Evolutionary conservation across 2,113 vertebrate species (phyloP), one percentile per base, ranked within the genome.

Genomic region (Callochromis pleurospilus): DNA sequence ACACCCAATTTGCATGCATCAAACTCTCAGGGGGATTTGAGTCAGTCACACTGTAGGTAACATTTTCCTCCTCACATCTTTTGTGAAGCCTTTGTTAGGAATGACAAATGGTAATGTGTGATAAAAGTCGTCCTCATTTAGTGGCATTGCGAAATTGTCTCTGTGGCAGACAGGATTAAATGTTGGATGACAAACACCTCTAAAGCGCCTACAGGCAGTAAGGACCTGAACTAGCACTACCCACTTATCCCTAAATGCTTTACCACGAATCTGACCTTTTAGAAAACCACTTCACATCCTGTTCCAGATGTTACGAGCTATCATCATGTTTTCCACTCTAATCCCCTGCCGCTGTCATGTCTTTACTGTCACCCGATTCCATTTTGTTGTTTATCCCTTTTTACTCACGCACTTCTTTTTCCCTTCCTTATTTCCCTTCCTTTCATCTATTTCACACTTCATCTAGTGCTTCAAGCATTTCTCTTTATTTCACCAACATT

Each of bases 231-330:
- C 68, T 24, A 24, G 58, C 54, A 13, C 54, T 40, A 36, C 21
- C 26, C 80, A 85, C 83, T 86, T 85, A 90, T 85, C 85, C 60
- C 24, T 80, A 75, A 83, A 82, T 54, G 79, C 56, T 13, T 79
- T 12, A 55, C 51, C 65, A 86, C 47, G 65, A 81, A 45, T 47
- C 15, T 90, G 84, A 92, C 92, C 93, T 93, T 92, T 93, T 14
- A 21, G 21, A 90, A 87, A 84, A 42, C 81, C 79, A 62, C 90
- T 91, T 86, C 55, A 79, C 85, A 58, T 49, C 38, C 80, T 10
- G 80, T 15, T 7, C 33, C 83, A 92, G 75, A 79, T 91, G 84
- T 88, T 83, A 65, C 3, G 13, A 75, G 79, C 40, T 19, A 26
- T 79, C 19, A 36, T 86, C 81, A 53, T 73, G 13, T 80, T 86